Evolutionary conservation across 1,140 invertebrate genomes (phyloP).

Genomic region (Philopotamus ludificatus): DNA sequence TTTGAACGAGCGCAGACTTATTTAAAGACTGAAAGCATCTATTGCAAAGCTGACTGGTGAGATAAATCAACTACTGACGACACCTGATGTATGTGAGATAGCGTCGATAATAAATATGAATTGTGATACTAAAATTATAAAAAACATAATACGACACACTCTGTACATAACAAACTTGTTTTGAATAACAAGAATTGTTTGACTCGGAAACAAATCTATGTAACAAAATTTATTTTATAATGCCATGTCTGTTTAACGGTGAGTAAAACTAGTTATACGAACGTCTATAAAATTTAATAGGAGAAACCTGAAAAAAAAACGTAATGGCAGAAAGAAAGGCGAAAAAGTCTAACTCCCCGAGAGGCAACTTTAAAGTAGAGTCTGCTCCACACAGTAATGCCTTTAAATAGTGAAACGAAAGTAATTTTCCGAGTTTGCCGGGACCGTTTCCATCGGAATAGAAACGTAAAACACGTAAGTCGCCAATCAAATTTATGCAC

Average conservation of each 20-base stretch:
- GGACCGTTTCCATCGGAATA: background rate
- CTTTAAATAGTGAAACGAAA: background rate
- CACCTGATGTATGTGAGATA: too few species aligned
- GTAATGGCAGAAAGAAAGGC: background rate
- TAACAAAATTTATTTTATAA: background rate
- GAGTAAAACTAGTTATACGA: background rate
- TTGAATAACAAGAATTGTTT: too few species aligned
- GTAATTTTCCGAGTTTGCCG: slow-evolving; percentile 15
- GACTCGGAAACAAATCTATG: background rate
- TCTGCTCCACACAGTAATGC: background rate
- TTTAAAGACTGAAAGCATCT: too few species aligned
- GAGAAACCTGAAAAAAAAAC: background rate
- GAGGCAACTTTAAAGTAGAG: too few species aligned
- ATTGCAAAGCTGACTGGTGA: too few species aligned
- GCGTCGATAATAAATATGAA: too few species aligned
- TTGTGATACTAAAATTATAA: background rate
- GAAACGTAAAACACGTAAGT: background rate
- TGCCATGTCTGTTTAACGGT: background rate
- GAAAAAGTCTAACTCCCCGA: background rate
- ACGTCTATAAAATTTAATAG: background rate
- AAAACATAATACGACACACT: background rate
- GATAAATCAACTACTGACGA: too few species aligned
- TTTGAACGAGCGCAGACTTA: too few species aligned
- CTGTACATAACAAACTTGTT: too few species aligned
- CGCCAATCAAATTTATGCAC: slow-evolving; percentile 20